phyloP scores from a whole-genome alignment of 2,797 vertebrate species.

The Myotis vivesi region DNA sequence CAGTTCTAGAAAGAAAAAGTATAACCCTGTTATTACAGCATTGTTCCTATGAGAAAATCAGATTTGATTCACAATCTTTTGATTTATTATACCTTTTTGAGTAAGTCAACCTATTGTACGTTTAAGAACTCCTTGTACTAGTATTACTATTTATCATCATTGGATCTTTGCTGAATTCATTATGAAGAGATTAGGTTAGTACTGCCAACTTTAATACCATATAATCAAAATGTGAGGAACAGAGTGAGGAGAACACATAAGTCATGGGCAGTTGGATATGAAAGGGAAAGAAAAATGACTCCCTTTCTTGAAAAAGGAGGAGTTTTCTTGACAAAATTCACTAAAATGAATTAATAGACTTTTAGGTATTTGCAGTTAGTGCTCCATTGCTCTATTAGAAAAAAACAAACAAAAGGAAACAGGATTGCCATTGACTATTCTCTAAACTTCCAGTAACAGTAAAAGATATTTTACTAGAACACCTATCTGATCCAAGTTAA shows the following conservation, averaged over 20 bases:
- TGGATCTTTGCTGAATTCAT: conserved; percentile 25
- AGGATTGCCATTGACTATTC: neutral
- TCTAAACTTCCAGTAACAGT: conserved; percentile 1
- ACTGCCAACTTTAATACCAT: neutral
- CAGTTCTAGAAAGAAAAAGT: neutral
- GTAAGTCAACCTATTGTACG: neutral
- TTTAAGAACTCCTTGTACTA: conserved; percentile 15
- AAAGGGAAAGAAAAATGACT: conserved; percentile 26
- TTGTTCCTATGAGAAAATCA: conserved; percentile 12
- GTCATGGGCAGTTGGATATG: neutral
- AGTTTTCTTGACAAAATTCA: conserved; percentile 28
- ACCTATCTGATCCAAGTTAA: neutral
- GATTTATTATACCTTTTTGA: conserved; percentile 34
- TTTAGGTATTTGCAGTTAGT: neutral
- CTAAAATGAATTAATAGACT: conserved; percentile 27
- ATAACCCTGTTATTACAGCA: neutral
- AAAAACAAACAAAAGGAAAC: neutral
- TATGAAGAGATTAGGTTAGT: conserved; percentile 7
- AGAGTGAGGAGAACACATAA: neutral
- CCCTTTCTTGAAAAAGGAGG: neutral
- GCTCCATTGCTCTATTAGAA: neutral
- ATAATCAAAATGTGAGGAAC: conserved; percentile 24
- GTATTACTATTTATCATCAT: neutral
- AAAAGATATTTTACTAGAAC: neutral
- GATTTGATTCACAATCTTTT: neutral